A percentile compares a stretch with the other conserved stretches of the same genome.
These are phyloP conservation scores for Stenichneumon culpator DNA, from an alignment of 2,888 invertebrate species.

Conservation along the genomic window DNA sequence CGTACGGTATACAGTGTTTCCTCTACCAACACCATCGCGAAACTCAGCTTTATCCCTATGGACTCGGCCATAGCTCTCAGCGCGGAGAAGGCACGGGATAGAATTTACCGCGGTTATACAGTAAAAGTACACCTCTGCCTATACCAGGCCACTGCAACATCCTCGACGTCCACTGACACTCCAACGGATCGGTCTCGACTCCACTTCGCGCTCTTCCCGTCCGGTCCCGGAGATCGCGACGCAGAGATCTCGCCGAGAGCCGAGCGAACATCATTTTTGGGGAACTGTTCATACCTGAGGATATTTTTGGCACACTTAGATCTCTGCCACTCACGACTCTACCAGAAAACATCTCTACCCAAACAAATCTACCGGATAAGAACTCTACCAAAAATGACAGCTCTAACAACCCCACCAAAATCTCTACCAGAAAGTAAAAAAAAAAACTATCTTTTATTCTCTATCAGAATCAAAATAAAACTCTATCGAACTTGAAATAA, in stretches of 20 bases:
- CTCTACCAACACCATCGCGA: slow-evolving; percentile 34
- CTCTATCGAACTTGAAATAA: too few relatives aligned
- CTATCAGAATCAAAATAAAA: too few relatives aligned
- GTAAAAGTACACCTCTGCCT: slow-evolving; percentile 18
- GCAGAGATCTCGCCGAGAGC: background rate
- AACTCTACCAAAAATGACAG: too few relatives aligned
- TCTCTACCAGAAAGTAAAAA: too few relatives aligned
- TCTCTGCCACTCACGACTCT: too few relatives aligned
- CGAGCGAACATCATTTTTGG: background rate
- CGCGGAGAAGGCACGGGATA: slow-evolving; percentile 2
- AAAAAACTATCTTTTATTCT: too few relatives aligned
- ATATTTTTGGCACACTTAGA: too few relatives aligned
- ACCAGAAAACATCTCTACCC: too few relatives aligned
- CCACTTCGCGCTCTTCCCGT: slow-evolving; percentile 18
- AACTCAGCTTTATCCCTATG: slow-evolving; percentile 17
- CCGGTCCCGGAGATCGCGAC: background rate
- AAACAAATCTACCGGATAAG: too few relatives aligned
- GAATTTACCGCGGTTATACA: slow-evolving; percentile 18
- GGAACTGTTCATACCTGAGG: too few relatives aligned
- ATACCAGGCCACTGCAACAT: slow-evolving; percentile 14
- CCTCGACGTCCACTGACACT: slow-evolving; percentile 27
- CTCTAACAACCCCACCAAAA: too few relatives aligned
- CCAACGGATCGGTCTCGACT: slow-evolving; percentile 16
- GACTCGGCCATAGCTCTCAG: slow-evolving; percentile 18
- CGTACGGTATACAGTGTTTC: background rate